These are phyloP conservation scores for Charina bottae DNA, from an alignment of 2,113 vertebrate species.

Conservation along the genomic window DNA sequence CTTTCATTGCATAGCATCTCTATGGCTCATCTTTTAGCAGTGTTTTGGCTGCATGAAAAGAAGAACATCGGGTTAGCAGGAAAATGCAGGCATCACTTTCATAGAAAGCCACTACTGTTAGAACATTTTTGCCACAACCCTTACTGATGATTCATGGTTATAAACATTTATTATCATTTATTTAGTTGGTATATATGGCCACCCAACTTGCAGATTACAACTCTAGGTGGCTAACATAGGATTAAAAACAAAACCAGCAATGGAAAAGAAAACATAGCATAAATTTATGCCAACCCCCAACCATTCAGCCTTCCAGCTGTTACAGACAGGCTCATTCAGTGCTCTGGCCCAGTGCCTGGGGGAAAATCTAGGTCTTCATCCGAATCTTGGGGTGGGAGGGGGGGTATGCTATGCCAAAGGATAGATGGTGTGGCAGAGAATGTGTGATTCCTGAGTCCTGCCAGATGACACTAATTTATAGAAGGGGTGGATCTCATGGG, in stretches of 20 bases:
- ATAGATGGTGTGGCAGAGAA: neutral
- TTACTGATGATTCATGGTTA: neutral
- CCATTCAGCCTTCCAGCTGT: neutral
- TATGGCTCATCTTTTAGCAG: slow-evolving; percentile 36
- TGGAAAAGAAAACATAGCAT: neutral
- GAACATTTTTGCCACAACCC: neutral
- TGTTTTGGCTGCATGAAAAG: neutral
- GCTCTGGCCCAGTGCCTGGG: neutral
- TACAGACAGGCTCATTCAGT: neutral
- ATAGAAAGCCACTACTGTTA: neutral
- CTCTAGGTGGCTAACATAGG: neutral
- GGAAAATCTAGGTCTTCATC: neutral
- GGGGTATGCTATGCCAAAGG: neutral
- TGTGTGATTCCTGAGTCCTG: neutral
- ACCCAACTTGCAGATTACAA: neutral
- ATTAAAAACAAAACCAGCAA: neutral
- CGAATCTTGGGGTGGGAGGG: neutral
- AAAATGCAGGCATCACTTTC: neutral
- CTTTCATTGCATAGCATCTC: slow-evolving; percentile 32
- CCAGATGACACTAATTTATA: neutral
- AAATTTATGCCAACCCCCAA: neutral
- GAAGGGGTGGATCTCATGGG: neutral
- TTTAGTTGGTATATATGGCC: neutral
- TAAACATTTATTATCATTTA: neutral
- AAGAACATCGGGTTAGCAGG: neutral